Conservation (phyloP, 2,113 vertebrate genomes). For the Gobio gobio region DNA sequence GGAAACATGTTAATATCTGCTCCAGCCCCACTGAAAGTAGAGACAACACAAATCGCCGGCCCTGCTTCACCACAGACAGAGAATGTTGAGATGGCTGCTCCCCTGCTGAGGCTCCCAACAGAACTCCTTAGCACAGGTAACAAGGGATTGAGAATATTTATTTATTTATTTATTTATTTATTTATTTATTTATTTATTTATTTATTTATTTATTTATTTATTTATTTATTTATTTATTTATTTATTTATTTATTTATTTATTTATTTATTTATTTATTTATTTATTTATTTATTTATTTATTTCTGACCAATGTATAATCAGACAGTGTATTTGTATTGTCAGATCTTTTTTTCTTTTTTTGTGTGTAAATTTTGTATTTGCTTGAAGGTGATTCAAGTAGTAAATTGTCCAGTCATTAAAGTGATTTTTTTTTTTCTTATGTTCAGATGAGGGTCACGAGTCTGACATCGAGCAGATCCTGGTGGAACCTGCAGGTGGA, state of each 20-base stretch:
- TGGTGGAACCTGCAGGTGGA: slow-evolving; percentile 45
- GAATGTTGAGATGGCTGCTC: slow-evolving; percentile 4
- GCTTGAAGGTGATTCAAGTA: background rate
- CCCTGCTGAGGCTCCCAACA: slow-evolving; percentile 31
- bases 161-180: too few species aligned
- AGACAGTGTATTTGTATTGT: background rate
- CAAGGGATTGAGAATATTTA: background rate
- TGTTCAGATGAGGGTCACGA: slow-evolving; percentile 61
- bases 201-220: too few species aligned
- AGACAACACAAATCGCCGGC: background rate
- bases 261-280: too few species aligned
- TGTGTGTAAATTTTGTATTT: background rate
- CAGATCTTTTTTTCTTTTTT: too few species aligned
- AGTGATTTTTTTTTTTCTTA: background rate
- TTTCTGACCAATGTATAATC: background rate
- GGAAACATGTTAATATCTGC: slow-evolving; percentile 35
- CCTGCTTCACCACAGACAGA: slow-evolving; percentile 20
- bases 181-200: too few species aligned
- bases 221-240: too few species aligned
- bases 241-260: too few species aligned
- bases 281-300: too few species aligned
- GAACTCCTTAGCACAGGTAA: slow-evolving; percentile 42
- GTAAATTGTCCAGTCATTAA: background rate
- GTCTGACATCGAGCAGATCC: slow-evolving; percentile 58
- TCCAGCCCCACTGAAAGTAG: slow-evolving; percentile 42